phyloP scores from a whole-genome alignment of 2,113 vertebrate species.

The Otis tarda region DNA sequence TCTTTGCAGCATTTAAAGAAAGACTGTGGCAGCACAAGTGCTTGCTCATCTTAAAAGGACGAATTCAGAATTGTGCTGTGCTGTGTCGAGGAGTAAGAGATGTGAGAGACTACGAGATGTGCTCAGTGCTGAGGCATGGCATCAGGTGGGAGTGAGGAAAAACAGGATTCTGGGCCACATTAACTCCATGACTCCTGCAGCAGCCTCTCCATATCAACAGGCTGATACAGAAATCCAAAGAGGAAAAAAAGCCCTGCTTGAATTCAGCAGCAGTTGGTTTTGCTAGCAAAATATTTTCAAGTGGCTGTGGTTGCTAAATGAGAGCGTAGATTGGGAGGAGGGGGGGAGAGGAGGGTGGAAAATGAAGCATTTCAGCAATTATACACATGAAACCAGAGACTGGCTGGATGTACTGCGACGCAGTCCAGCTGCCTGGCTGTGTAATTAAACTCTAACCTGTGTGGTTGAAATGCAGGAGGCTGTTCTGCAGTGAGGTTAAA shows the following conservation, averaged over 20 bases:
- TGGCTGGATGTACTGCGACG: constrained; percentile 45
- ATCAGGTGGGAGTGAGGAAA: neutral
- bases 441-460: constrained; percentile 58
- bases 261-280: constrained; percentile 4
- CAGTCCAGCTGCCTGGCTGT: constrained; percentile 54
- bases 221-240: neutral
- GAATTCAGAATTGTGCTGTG: neutral
- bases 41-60: neutral
- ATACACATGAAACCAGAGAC: neutral
- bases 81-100: neutral
- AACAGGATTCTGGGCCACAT: neutral
- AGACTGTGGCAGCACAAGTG: neutral
- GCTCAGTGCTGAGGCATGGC: neutral
- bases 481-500: constrained; percentile 53
- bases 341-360: neutral
- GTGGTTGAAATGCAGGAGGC: constrained; percentile 69
- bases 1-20: neutral
- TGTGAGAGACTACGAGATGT: neutral
- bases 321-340: neutral
- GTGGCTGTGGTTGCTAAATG: neutral
- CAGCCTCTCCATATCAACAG: constrained; percentile 35
- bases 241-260: neutral
- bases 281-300: neutral
- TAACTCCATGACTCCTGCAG: neutral
- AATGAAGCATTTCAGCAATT: neutral